Evolutionary conservation across 2,888 invertebrate species (phyloP), one percentile per base, ranked within the genome.

Genomic region (Conus canariensis): DNA sequence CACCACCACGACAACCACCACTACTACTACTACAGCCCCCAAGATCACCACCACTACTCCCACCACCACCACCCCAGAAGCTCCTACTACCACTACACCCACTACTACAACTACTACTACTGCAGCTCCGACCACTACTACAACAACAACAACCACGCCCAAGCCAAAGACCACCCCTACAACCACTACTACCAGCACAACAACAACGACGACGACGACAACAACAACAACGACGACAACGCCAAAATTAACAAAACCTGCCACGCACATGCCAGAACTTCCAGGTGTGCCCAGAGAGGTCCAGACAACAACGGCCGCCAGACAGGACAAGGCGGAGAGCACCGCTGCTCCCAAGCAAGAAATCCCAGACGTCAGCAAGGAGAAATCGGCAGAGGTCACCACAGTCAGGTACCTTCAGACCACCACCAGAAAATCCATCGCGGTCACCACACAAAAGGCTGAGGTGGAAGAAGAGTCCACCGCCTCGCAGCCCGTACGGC

Each of bases 1-100:
- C 45, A 82, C 82, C 82, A 83, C 58, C 56, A 56, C 58, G 12
- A 45, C 80, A 80, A 58, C 82, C 45, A 82, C 82, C 82, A 83
- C 58, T 22, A 56, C 58, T 14, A 64, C 64, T 64, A 64, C 64
- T 7, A 64, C 64, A 14, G 1, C 64, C 64, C 64, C 64, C 64
- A 74, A 12, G 16, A 74, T 22, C n/a, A 74, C 12, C 64, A 64
- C 64, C 10, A 16, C 64, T 14, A 16, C 64, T 64, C 64, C 64
- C 16, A 64, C 64, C 64, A 64, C 64, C 64, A 16, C 82, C 7
- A 4, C 19, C 19, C 1, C 82, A 7, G 58, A 22, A 19, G 19
- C 82, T 14, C 22, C 82, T 58, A 83, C 58, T 25, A 56, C 58
- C 64, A 64, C 64, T 16, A 10, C 64, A 10, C 10, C 82, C 25